phyloP scores from a whole-genome alignment of 2,888 invertebrate genomes.

The Choreutis nemorana region DNA sequence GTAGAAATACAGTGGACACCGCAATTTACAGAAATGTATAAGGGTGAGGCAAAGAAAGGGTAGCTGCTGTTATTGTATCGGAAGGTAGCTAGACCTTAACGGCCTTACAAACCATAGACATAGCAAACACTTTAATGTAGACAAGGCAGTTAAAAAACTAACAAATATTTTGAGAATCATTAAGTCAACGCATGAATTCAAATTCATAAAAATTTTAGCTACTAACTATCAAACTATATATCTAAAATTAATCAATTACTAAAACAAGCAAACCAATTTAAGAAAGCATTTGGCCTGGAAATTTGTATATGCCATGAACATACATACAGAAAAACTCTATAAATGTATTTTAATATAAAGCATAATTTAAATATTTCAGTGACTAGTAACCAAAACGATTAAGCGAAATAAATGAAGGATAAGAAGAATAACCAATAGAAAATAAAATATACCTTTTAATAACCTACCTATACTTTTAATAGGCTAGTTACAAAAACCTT shows the following conservation, averaged over 20 bases:
- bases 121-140: conserved; percentile 13
- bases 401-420: too few species aligned
- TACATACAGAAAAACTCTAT: too few species aligned
- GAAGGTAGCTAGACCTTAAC: conserved; percentile 58
- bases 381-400: too few species aligned
- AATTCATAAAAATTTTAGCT: not conserved
- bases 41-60: conserved; percentile 47
- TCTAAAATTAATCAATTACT: not conserved
- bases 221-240: not conserved
- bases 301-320: too few species aligned
- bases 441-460: too few species aligned
- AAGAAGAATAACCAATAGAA: too few species aligned
- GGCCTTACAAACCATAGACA: conserved; percentile 22
- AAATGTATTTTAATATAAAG: too few species aligned
- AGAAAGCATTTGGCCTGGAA: too few species aligned
- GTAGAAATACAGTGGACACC: conserved; percentile 58
- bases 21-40: conserved; percentile 57
- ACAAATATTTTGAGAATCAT: not conserved
- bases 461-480: too few species aligned
- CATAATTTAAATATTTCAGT: too few species aligned
- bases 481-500: too few species aligned
- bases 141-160: conserved; percentile 9
- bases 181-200: not conserved
- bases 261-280: too few species aligned
- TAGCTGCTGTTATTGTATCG: conserved; percentile 59